Evolutionary conservation across 2,113 vertebrate genomes (phyloP), one percentile per base, ranked within the genome.

Genomic region (Indicator maculatus): DNA sequence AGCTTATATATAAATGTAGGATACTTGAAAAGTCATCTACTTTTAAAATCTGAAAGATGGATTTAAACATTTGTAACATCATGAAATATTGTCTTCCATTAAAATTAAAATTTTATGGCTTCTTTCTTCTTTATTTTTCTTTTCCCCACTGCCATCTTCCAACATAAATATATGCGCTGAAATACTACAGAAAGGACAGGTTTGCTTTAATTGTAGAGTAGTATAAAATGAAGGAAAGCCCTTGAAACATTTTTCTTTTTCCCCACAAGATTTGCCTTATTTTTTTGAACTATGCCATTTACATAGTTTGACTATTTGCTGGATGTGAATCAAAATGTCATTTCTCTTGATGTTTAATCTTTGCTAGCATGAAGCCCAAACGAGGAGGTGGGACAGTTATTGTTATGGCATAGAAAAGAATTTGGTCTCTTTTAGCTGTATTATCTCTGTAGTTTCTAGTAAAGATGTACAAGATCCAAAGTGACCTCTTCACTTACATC

Each of bases 401-500:
- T 93, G 36, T 84, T 83, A 86, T 4, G 16, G 8, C 1, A 24
- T 85, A 88, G 69, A 65, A 95, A 95, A 87, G 81, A 73, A 45
- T 28, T 56, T 53, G 13, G 86, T 88, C 18, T 56, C 65, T 96
- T 79, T 96, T 74, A 90, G 91, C 60, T 83, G 2, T 77, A 89
- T 61, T 65, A 59, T 41, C 52, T 60, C 69, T 86, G 69, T 30
- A 45, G 72, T 61, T 84, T 69, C 66, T 36, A 55, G 58, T 30
- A 61, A 84, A 93, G 88, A n/a, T 69, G 72, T 91, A 33, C 3
- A 26, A 89, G 83, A 96, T 85, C 70, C 86, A 90, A 93, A 17
- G 6, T 93, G 93, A 96, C 96, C 94, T 95, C 39, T 95, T 18
- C 8, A 27, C 86, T 94, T 82, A 45, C 1, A 89, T 82, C 30